phyloP scores from a whole-genome alignment of 1,140 invertebrate genomes.

The Trissolcus basalis region DNA sequence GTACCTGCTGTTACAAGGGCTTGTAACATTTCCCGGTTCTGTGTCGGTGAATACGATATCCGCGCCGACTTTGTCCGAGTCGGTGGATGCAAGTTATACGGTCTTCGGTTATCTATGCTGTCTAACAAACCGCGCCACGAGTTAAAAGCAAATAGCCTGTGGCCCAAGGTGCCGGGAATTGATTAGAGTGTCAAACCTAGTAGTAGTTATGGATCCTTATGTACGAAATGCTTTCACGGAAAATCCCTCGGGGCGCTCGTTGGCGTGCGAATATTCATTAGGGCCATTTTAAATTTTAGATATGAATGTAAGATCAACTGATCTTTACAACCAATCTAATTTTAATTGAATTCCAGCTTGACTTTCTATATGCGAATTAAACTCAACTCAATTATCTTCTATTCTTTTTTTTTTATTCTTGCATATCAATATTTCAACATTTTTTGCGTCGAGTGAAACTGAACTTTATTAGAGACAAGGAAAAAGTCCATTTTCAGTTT shows the following conservation, averaged over 20 bases:
- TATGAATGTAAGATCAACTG: constrained; percentile 38
- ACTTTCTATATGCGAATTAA: neutral
- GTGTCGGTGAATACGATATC: constrained; percentile 24
- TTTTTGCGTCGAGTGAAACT: too few relatives aligned
- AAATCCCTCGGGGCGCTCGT: constrained; percentile 28
- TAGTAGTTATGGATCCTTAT: constrained; percentile 56
- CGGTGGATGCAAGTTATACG: constrained; percentile 53
- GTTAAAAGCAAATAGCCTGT: constrained; percentile 60
- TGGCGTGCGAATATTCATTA: constrained; percentile 41
- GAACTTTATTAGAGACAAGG: too few relatives aligned
- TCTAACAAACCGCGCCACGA: constrained; percentile 53
- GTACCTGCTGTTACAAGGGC: constrained; percentile 52
- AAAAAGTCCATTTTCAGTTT: too few relatives aligned
- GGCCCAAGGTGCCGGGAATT: constrained; percentile 60
- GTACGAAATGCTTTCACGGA: constrained; percentile 38
- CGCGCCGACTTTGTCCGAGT: constrained; percentile 20
- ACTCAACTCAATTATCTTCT: neutral
- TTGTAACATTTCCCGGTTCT: constrained; percentile 26
- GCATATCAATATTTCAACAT: too few relatives aligned
- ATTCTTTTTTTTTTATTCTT: too few relatives aligned
- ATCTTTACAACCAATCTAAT: constrained; percentile 28
- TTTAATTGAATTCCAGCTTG: constrained; percentile 16
- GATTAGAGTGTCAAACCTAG: constrained; percentile 60
- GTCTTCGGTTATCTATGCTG: constrained; percentile 49
- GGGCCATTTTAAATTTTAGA: constrained; percentile 45